These are phyloP conservation scores for Malurus alboscapulatus DNA, from an alignment of 2,113 vertebrate genomes.

Conservation along the genomic window DNA sequence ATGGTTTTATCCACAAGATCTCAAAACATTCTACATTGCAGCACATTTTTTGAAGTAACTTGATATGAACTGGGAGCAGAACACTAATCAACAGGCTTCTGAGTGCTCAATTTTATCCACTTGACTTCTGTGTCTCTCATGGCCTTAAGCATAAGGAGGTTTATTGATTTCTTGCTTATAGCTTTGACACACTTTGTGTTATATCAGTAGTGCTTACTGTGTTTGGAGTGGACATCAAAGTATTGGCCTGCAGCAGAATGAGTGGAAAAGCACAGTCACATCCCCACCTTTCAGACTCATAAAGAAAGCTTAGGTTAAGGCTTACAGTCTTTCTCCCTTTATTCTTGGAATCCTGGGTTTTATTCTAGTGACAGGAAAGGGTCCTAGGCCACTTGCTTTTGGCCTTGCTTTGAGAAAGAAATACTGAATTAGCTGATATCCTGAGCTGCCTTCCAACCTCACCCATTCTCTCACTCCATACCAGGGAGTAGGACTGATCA, in stretches of 20 bases:
- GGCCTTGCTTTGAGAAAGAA: background rate
- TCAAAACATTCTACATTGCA: background rate
- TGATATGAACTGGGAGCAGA: background rate
- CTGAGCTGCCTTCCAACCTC: background rate
- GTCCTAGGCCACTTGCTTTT: background rate
- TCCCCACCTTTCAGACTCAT: background rate
- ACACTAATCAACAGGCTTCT: background rate
- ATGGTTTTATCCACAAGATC: background rate
- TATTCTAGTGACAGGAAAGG: background rate
- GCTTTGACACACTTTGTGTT: background rate
- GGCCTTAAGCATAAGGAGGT: background rate
- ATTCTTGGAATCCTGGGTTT: background rate
- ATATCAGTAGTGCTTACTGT: background rate
- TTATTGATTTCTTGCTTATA: background rate
- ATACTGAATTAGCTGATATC: background rate
- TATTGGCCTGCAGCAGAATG: background rate
- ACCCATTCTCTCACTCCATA: background rate
- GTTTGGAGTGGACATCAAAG: background rate
- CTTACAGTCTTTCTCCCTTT: background rate
- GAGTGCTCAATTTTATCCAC: background rate
- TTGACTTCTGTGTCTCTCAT: background rate
- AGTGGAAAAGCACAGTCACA: background rate
- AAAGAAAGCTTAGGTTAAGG: background rate
- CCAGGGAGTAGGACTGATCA: background rate
- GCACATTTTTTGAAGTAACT: constrained; percentile 14